These are phyloP conservation scores for Augochlora pura DNA, from an alignment of 1,140 invertebrate species.

Conservation along the genomic window DNA sequence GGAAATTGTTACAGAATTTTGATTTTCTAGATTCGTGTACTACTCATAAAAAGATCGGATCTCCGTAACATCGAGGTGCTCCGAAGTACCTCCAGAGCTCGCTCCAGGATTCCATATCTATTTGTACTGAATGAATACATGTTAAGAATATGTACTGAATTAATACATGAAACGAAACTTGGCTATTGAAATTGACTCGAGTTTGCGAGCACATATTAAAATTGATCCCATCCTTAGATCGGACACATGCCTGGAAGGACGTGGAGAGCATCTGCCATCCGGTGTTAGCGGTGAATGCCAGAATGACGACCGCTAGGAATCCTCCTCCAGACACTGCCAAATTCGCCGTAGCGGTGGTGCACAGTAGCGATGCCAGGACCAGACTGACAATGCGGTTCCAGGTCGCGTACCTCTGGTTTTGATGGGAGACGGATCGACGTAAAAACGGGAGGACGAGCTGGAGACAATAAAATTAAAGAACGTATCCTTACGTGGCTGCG, in stretches of 20 bases:
- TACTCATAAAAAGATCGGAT: too few relatives aligned
- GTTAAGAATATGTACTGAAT: too few relatives aligned
- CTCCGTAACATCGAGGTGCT: too few relatives aligned
- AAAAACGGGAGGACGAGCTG: neutral
- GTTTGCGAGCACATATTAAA: too few relatives aligned
- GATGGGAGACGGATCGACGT: neutral
- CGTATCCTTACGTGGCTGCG: slow-evolving; percentile 69
- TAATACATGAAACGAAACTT: too few relatives aligned
- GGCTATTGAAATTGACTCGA: too few relatives aligned
- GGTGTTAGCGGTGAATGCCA: slow-evolving; percentile 70
- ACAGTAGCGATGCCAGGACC: slow-evolving; percentile 69
- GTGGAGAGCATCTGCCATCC: slow-evolving; percentile 70
- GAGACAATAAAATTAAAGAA: neutral
- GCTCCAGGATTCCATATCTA: too few relatives aligned
- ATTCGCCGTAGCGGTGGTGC: slow-evolving; percentile 61
- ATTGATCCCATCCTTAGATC: too few relatives aligned
- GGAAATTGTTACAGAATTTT: too few relatives aligned
- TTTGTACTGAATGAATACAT: too few relatives aligned
- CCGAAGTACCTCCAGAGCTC: too few relatives aligned
- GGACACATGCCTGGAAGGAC: slow-evolving; percentile 65
- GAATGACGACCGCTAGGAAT: slow-evolving; percentile 69
- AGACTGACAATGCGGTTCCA: slow-evolving; percentile 66
- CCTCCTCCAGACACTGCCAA: slow-evolving; percentile 71
- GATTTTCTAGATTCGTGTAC: too few relatives aligned
- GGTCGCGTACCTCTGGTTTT: slow-evolving; percentile 65